These are phyloP conservation scores for Platyrinchus mystaceus DNA, from an alignment of 2,797 vertebrate genomes.

Conservation along the genomic window DNA sequence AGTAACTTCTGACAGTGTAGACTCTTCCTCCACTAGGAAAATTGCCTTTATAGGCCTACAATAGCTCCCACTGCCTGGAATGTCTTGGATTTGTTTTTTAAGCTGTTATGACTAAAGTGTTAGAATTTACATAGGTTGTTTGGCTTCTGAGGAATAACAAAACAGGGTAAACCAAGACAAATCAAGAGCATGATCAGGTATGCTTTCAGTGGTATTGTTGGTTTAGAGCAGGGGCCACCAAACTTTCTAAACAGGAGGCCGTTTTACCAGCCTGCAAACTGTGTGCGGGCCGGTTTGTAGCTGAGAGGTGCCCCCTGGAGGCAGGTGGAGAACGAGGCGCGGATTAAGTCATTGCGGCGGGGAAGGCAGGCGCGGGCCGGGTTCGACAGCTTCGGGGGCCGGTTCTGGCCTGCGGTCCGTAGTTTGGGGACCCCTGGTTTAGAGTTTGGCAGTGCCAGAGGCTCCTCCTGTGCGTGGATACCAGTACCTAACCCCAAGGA, in stretches of 20 bases:
- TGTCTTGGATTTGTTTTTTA: background rate
- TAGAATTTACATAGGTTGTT: background rate
- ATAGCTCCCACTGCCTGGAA: background rate
- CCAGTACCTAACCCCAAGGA: background rate
- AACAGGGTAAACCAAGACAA: background rate
- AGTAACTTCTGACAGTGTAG: background rate
- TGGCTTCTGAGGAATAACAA: background rate
- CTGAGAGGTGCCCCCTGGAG: too few relatives aligned
- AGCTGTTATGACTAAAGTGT: background rate
- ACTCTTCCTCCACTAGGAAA: background rate
- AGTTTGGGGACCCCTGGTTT: too few relatives aligned
- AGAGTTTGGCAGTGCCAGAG: background rate
- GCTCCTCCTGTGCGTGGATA: background rate
- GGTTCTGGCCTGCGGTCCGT: too few relatives aligned
- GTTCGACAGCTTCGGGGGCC: too few relatives aligned
- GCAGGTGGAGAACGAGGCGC: too few relatives aligned
- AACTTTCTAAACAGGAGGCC: too few relatives aligned
- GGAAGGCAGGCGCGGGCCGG: too few relatives aligned
- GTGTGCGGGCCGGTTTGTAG: too few relatives aligned
- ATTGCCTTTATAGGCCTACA: background rate
- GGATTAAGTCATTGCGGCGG: too few relatives aligned
- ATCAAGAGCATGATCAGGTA: background rate
- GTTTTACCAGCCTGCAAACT: too few relatives aligned
- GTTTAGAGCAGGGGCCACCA: too few relatives aligned
- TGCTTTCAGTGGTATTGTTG: background rate